These are phyloP conservation scores for Ivindomyrus marchei DNA, from an alignment of 2,113 vertebrate genomes.

Conservation along the genomic window DNA sequence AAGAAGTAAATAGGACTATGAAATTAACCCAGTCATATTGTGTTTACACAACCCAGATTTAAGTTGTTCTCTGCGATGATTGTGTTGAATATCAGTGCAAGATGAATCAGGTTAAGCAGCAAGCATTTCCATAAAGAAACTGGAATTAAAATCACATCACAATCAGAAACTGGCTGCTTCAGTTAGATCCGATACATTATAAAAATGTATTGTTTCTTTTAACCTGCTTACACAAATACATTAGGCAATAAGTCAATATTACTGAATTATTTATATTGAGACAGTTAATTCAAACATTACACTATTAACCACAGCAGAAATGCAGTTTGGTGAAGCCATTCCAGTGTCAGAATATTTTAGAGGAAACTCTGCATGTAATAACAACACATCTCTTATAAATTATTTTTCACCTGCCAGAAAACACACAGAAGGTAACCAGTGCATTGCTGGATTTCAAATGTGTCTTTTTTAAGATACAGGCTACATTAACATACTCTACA, in stretches of 20 bases:
- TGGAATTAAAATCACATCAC: background rate
- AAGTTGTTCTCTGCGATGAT: background rate
- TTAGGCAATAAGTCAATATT: background rate
- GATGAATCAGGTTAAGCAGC: background rate
- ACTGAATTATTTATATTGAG: background rate
- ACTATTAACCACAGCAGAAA: background rate
- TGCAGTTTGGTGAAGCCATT: background rate
- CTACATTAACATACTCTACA: conserved; percentile 14
- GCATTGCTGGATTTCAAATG: background rate
- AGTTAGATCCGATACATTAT: background rate
- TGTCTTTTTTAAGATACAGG: conserved; percentile 8
- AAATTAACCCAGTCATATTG: background rate
- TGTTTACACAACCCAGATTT: background rate
- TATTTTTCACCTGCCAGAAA: background rate
- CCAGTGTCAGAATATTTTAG: background rate
- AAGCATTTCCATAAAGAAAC: background rate
- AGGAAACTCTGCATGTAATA: background rate
- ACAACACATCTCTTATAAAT: background rate
- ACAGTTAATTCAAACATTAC: background rate
- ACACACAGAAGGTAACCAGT: background rate
- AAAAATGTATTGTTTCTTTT: background rate
- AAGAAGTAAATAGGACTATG: background rate
- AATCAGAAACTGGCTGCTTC: background rate
- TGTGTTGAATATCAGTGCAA: background rate
- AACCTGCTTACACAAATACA: background rate